These are phyloP conservation scores for Epinephelus coioides DNA, from an alignment of 2,797 vertebrate genomes.

Conservation along the genomic window DNA sequence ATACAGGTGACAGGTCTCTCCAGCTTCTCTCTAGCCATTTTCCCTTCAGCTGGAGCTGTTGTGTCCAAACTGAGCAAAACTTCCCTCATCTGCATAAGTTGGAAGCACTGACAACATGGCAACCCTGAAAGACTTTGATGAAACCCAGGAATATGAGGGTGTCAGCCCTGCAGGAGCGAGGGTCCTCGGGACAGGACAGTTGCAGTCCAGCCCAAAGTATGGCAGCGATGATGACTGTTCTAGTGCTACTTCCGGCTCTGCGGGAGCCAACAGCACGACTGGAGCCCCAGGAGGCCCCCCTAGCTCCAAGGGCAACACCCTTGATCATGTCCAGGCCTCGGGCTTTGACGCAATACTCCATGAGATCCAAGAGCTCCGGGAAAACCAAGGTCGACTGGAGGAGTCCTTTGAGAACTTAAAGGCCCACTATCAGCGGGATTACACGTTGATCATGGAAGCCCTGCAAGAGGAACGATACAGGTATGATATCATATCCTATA, in stretches of 20 bases:
- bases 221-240: slow-evolving; percentile 98
- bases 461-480: slow-evolving; percentile 96
- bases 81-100: slow-evolving; percentile 90
- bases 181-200: slow-evolving; percentile 85
- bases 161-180: slow-evolving; percentile 77
- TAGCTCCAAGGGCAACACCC: slow-evolving; percentile 94
- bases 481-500: slow-evolving; percentile 69
- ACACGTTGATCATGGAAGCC: slow-evolving; percentile 94
- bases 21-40: slow-evolving; percentile 90
- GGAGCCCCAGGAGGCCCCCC: slow-evolving; percentile 89
- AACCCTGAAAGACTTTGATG: slow-evolving; percentile 94
- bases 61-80: slow-evolving; percentile 91
- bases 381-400: slow-evolving; percentile 92
- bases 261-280: slow-evolving; percentile 93
- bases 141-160: slow-evolving; percentile 90
- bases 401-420: slow-evolving; percentile 95
- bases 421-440: slow-evolving; percentile 95
- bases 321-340: slow-evolving; percentile 90
- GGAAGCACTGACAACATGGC: slow-evolving; percentile 97
- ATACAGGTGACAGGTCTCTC: slow-evolving; percentile 90
- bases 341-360: slow-evolving; percentile 93
- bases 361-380: slow-evolving; percentile 95
- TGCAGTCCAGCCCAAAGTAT: slow-evolving; percentile 95
- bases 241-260: slow-evolving; percentile 96
- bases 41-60: slow-evolving; percentile 90